Base-by-base conservation (phyloP, 1,140 invertebrate species). In the Drosophila leontia region DNA sequence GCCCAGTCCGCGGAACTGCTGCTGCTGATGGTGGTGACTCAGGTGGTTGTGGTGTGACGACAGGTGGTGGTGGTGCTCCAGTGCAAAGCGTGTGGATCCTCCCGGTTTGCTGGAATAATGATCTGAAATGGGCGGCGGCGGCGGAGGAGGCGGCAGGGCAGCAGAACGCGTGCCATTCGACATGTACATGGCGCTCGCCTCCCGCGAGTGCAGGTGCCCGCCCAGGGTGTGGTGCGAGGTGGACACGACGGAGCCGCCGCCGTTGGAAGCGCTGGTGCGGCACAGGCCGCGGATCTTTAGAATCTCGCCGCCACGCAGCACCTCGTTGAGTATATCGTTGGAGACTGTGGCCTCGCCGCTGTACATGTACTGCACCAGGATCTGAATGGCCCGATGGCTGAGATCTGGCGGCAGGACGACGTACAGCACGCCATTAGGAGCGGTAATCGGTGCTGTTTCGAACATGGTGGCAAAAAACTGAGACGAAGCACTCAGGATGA, bases 351-450 rank as follows among this genome's bases (percentile, higher is more conserved):
- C 96, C 93, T 97, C 96, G 3, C 96, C 96, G 92, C 94, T 96
- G 93, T 97, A 97, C 96, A 97, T 97, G 87, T 97, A 97, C 84
- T 97, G 96, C n/a, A 97, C 95, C 2, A 97, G 93, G 57, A 96
- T 96, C 91, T 96, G 96, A 60, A 97, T 93, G 3, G 96, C 96
- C 65, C 96, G 95, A 60, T 96, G 96, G 19, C 95, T 96, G 56
- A 97, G 96, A 87, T 97, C 96, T 0, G 96, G 95, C 7, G 97
- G 97, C 45, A 98, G 93, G 29, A 98, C 96, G 45, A 96, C 94
- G 62, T 96, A 95, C 15, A 97, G 92, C 77, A 95, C 94, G 26
- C 95, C 94, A 51, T 93, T 93, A 44, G 94, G 94, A 23, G 91
- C 48, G 9, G 93, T 93, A 34, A 92, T 85, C 8, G 92, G 91